Conservation (phyloP, 2,888 invertebrate genomes). For the Hylaea fasciaria region DNA sequence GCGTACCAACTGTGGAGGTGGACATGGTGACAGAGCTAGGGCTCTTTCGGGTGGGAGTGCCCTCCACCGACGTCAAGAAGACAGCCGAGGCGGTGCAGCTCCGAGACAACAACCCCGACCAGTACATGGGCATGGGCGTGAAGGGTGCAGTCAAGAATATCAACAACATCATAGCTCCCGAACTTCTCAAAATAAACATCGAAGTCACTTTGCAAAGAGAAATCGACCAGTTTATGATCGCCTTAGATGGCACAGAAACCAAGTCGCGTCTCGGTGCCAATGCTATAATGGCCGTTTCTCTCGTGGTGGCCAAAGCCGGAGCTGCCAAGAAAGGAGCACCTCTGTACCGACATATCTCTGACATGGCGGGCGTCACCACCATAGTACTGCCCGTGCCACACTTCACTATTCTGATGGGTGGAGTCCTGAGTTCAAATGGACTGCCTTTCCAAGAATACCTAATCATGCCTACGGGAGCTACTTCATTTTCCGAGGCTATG, state of each 20-base stretch:
- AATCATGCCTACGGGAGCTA: slow-evolving; percentile 96
- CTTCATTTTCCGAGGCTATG: slow-evolving; percentile 97
- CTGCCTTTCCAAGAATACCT: slow-evolving; percentile 98
- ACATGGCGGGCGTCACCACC: slow-evolving; percentile 94
- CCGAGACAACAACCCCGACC: slow-evolving; percentile 93
- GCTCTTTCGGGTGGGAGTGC: slow-evolving; percentile 96
- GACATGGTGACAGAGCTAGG: slow-evolving; percentile 92
- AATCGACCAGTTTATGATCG: slow-evolving; percentile 94
- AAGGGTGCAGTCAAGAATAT: slow-evolving; percentile 95
- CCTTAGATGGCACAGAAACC: slow-evolving; percentile 98
- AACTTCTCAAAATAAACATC: slow-evolving; percentile 90
- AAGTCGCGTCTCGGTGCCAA: slow-evolving; percentile 98
- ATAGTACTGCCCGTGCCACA: slow-evolving; percentile 98
- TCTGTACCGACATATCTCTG: slow-evolving; percentile 96
- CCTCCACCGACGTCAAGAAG: slow-evolving; percentile 97
- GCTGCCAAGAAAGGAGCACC: slow-evolving; percentile 97
- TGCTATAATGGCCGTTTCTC: slow-evolving; percentile 97
- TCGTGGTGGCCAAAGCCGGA: slow-evolving; percentile 98
- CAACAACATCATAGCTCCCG: slow-evolving; percentile 92
- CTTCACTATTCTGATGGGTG: slow-evolving; percentile 99
- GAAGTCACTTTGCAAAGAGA: slow-evolving; percentile 95
- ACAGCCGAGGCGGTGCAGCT: slow-evolving; percentile 97
- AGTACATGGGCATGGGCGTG: slow-evolving; percentile 97
- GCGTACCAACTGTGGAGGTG: slow-evolving; percentile 99
- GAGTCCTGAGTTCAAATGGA: slow-evolving; percentile 98